Evolutionary conservation across 2,888 invertebrate species (phyloP).

Genomic region (Osmoderma eremita): DNA sequence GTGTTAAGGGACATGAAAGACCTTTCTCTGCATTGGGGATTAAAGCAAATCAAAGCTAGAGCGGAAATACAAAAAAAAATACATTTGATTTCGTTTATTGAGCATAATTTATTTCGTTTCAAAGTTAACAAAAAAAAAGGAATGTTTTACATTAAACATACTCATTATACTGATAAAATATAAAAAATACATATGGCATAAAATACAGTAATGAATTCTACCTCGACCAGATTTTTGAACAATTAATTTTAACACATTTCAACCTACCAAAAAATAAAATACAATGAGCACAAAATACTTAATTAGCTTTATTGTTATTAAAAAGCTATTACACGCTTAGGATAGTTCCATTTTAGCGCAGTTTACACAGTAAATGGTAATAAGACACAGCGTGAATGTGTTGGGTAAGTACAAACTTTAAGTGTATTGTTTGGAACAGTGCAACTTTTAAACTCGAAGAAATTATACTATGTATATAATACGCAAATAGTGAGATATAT

Average conservation of each 20-base stretch:
- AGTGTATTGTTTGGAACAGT: constrained; percentile 50
- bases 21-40: no score
- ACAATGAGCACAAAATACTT: constrained; percentile 16
- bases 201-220: constrained; percentile 20
- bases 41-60: no score
- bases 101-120: constrained; percentile 41
- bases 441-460: constrained; percentile 26
- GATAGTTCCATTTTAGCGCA: constrained; percentile 19
- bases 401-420: constrained; percentile 47
- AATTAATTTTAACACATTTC: constrained; percentile 23
- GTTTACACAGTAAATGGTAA: constrained; percentile 42
- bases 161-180: constrained; percentile 32
- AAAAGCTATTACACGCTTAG: constrained; percentile 25
- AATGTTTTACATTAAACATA: constrained; percentile 29
- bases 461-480: constrained; percentile 17
- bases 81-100: constrained; percentile 25
- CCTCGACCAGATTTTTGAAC: constrained; percentile 28
- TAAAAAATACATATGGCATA: constrained; percentile 35
- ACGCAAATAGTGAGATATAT: constrained; percentile 20
- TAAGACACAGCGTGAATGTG: constrained; percentile 64
- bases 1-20: no score
- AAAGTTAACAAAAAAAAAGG: constrained; percentile 29
- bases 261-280: constrained; percentile 15
- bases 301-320: constrained; percentile 49
- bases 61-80: neutral